phyloP scores from a whole-genome alignment of 2,797 vertebrate species.

The Taeniopygia guttata region DNA sequence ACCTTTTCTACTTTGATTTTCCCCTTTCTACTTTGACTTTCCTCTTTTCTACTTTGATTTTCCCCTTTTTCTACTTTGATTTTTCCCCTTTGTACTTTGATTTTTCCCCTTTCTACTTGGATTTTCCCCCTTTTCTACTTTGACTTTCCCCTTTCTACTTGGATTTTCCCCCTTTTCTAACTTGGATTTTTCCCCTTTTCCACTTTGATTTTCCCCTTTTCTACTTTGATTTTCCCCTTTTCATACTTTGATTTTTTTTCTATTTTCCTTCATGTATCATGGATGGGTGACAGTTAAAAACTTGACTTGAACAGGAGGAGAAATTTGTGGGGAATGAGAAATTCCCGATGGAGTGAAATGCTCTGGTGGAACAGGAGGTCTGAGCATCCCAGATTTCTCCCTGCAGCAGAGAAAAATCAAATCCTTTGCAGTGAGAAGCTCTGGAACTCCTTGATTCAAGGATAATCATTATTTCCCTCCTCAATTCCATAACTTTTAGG shows the following conservation, averaged over 20 bases:
- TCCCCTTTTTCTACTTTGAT: too few relatives aligned
- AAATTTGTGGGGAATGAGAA: neutral
- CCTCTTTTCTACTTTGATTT: too few relatives aligned
- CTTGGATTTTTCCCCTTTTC: too few relatives aligned
- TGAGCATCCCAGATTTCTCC: neutral
- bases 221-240: neutral
- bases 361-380: neutral
- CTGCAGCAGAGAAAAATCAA: neutral
- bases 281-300: neutral
- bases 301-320: neutral
- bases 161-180: too few relatives aligned
- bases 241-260: neutral
- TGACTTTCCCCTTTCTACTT: too few relatives aligned
- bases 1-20: neutral
- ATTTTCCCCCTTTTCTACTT: neutral
- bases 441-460: neutral
- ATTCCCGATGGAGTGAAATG: neutral
- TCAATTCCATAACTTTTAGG: neutral
- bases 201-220: neutral
- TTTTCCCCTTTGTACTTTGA: too few relatives aligned
- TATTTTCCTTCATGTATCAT: rapidly evolving
- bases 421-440: neutral
- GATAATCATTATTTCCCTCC: neutral
- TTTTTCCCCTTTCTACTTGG: neutral
- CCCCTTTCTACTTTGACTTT: too few relatives aligned